Evolutionary conservation across 2,113 vertebrate genomes (phyloP).

Genomic region (Pomatostomus ruficeps): DNA sequence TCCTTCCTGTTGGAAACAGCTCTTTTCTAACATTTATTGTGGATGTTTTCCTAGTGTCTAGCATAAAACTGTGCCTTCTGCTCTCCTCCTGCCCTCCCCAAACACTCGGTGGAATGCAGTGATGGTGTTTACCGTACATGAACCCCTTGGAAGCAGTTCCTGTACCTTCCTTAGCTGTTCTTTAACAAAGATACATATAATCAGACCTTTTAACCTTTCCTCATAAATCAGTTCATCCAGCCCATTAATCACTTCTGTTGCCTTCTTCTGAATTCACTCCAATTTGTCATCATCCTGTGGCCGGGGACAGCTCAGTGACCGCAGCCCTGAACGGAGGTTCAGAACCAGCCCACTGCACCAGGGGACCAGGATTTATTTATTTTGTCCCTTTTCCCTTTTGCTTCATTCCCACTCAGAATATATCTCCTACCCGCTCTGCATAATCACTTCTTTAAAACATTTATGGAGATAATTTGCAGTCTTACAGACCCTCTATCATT

Average conservation of each 20-base stretch:
- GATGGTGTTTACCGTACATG: not conserved
- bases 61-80: not conserved
- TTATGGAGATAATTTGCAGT: not conserved
- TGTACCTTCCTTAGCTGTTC: not conserved
- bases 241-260: constrained; percentile 48
- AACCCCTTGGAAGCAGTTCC: not conserved
- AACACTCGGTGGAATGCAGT: not conserved
- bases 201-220: constrained; percentile 37
- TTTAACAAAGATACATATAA: constrained; percentile 42
- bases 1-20: not conserved
- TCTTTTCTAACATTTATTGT: not conserved
- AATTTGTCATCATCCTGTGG: constrained; percentile 18
- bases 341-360: not conserved
- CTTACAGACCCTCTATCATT: not conserved
- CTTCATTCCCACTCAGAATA: not conserved
- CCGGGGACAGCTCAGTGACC: not conserved
- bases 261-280: constrained; percentile 4
- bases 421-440: not conserved
- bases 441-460: constrained; percentile 20
- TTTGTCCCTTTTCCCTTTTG: not conserved
- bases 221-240: constrained; percentile 32
- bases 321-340: not conserved
- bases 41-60: not conserved
- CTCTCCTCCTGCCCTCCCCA: not conserved
- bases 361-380: not conserved